These are phyloP conservation scores for Ceratina australensis DNA, from an alignment of 1,140 invertebrate species.

Conservation along the genomic window DNA sequence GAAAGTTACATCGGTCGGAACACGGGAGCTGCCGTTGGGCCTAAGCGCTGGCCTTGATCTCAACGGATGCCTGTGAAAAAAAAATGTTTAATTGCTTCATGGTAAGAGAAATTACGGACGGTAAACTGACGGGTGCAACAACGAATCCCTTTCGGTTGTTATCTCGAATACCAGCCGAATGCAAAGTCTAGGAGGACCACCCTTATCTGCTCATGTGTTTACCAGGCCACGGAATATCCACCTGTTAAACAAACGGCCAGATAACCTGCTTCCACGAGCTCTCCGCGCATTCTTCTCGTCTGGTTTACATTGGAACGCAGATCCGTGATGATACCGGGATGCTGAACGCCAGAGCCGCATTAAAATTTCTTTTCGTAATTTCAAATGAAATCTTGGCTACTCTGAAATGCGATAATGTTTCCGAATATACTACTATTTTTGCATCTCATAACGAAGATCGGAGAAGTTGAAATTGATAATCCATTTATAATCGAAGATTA, in stretches of 20 bases:
- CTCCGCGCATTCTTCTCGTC: conserved; percentile 14
- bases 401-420: background rate
- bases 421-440: background rate
- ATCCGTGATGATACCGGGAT: conserved; percentile 18
- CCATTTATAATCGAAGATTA: too few relatives aligned
- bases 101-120: conserved; percentile 56
- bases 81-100: conserved; percentile 63
- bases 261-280: conserved; percentile 28
- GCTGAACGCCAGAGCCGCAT: conserved; percentile 11
- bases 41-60: conserved; percentile 46
- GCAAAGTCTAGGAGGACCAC: conserved; percentile 1
- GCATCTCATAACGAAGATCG: too few relatives aligned
- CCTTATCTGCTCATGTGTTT: conserved; percentile 38
- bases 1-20: conserved; percentile 53
- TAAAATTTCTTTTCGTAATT: conserved; percentile 20
- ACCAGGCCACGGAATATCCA: conserved; percentile 36
- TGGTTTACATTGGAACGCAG: conserved; percentile 29
- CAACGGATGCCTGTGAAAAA: conserved; percentile 32
- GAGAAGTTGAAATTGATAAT: too few relatives aligned
- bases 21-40: conserved; percentile 46
- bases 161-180: conserved; percentile 29
- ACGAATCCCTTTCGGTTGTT: conserved; percentile 29
- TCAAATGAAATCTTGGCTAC: background rate
- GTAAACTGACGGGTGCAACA: conserved; percentile 12
- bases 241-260: conserved; percentile 44